Evolutionary conservation across 92 coral and sea anemone genomes (phyloP).

Genomic region (Desmophyllum pertusum): DNA sequence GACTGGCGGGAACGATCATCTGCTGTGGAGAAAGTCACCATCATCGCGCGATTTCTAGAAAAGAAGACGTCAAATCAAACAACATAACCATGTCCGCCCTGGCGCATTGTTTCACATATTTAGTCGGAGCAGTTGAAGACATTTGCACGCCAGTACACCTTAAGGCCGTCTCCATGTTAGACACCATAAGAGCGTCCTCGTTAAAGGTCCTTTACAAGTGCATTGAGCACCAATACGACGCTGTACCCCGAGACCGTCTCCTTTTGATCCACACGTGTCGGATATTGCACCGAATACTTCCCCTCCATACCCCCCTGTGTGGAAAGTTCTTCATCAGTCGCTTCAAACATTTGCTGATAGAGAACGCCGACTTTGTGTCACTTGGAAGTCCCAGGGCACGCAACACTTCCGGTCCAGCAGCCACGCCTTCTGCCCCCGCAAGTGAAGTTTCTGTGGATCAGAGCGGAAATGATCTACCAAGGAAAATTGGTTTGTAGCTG

Average conservation of each 20-base stretch:
- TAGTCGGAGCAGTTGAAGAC: slow-evolving; percentile 99
- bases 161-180: slow-evolving; percentile 83
- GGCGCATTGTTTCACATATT: slow-evolving; percentile 92
- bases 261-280: slow-evolving; percentile 96
- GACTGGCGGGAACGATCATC: slow-evolving; percentile 94
- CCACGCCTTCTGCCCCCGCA: slow-evolving; percentile 59
- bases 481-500: slow-evolving; percentile 64
- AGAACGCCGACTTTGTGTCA: slow-evolving; percentile 94
- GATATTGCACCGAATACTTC: slow-evolving; percentile 82
- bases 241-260: slow-evolving; percentile 86
- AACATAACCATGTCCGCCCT: slow-evolving; percentile 89
- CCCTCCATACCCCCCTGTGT: slow-evolving; percentile 94
- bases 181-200: slow-evolving; percentile 82
- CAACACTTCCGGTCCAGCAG: slow-evolving; percentile 60
- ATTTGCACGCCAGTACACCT: slow-evolving; percentile 94
- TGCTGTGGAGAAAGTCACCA: slow-evolving; percentile 91
- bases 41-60: slow-evolving; percentile 87
- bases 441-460: slow-evolving; percentile 68
- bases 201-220: slow-evolving; percentile 87
- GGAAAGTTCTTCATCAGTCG: slow-evolving; percentile 96
- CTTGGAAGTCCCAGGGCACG: slow-evolving; percentile 83
- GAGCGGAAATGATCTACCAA: slow-evolving; percentile 44
- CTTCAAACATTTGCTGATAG: slow-evolving; percentile 93
- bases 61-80: slow-evolving; percentile 86
- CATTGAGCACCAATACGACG: slow-evolving; percentile 91